Evolutionary conservation across 1,140 invertebrate genomes (phyloP).

Genomic region (Centruroides vittatus): DNA sequence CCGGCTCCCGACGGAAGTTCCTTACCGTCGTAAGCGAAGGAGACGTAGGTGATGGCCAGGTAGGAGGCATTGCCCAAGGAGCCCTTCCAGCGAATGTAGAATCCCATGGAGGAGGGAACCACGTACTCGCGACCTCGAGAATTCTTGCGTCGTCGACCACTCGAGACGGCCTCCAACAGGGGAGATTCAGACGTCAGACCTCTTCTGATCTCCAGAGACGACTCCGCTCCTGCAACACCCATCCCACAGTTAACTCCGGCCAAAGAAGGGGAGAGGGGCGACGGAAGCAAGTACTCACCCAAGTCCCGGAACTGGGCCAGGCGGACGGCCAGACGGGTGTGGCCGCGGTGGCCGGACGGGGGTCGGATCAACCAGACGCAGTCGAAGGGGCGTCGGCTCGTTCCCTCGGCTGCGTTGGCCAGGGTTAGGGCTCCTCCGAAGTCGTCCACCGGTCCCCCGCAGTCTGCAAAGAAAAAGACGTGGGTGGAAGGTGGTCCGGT

Average conservation of each 20-base stretch:
- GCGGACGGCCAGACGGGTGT: slow-evolving; percentile 49
- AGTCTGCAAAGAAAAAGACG: slow-evolving; percentile 33
- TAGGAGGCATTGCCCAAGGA: slow-evolving; percentile 45
- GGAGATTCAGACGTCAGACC: slow-evolving; percentile 49
- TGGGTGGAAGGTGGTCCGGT: too few species aligned
- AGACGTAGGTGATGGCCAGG: slow-evolving; percentile 50
- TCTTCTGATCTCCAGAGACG: slow-evolving; percentile 41
- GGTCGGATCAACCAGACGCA: slow-evolving; percentile 56
- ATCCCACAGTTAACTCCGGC: background rate
- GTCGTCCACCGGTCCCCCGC: slow-evolving; percentile 55
- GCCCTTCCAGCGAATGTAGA: slow-evolving; percentile 50
- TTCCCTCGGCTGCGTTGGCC: slow-evolving; percentile 51
- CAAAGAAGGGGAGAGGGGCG: background rate
- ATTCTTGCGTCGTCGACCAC: slow-evolving; percentile 24
- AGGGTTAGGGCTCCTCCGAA: slow-evolving; percentile 58
- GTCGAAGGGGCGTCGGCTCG: slow-evolving; percentile 40
- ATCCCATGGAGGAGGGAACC: slow-evolving; percentile 44
- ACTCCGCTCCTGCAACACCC: slow-evolving; percentile 13
- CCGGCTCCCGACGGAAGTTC: too few species aligned
- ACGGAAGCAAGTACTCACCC: slow-evolving; percentile 1
- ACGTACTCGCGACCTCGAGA: slow-evolving; percentile 35
- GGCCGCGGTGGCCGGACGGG: slow-evolving; percentile 1
- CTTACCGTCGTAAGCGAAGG: slow-evolving; percentile 51
- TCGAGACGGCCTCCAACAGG: slow-evolving; percentile 41
- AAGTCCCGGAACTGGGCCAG: slow-evolving; percentile 29